These are phyloP conservation scores for Encarsia formosa DNA, from an alignment of 2,888 invertebrate genomes.

Conservation along the genomic window DNA sequence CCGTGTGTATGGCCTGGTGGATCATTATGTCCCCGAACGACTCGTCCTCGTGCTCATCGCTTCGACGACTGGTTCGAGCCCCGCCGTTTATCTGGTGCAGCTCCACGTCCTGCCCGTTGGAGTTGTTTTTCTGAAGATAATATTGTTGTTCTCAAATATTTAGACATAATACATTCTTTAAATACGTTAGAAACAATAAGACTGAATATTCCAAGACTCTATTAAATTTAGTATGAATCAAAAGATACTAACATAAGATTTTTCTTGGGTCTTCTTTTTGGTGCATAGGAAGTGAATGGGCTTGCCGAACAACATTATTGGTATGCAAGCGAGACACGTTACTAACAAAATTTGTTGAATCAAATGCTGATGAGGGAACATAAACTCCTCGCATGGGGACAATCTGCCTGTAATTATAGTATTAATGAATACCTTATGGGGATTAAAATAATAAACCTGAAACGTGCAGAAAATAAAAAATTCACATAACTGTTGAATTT, in stretches of 20 bases:
- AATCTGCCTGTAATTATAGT: no score
- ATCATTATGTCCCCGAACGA: conserved; percentile 86
- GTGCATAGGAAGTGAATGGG: conserved; percentile 56
- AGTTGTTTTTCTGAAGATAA: conserved; percentile 37
- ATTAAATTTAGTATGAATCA: no score
- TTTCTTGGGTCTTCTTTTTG: conserved; percentile 10
- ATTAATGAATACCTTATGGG: no score
- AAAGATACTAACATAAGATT: conserved; percentile 24
- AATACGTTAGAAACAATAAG: no score
- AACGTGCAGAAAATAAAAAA: no score
- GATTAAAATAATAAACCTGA: no score
- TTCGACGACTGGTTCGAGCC: conserved; percentile 54
- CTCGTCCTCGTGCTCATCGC: conserved; percentile 50
- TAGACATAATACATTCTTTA: no score
- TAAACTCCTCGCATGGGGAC: conserved; percentile 58
- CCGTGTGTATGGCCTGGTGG: conserved; percentile 92
- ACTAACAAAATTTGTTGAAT: conserved; percentile 64
- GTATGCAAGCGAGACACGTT: conserved; percentile 67
- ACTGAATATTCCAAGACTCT: no score
- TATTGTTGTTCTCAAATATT: conserved; percentile 41
- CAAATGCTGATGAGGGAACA: conserved; percentile 59
- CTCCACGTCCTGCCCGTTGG: conserved; percentile 55
- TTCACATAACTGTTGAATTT: no score
- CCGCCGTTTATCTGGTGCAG: conserved; percentile 56
- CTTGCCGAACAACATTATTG: conserved; percentile 74